Evolutionary conservation across 2,113 vertebrate species (phyloP).

Genomic region (Eupsittula cactorum): DNA sequence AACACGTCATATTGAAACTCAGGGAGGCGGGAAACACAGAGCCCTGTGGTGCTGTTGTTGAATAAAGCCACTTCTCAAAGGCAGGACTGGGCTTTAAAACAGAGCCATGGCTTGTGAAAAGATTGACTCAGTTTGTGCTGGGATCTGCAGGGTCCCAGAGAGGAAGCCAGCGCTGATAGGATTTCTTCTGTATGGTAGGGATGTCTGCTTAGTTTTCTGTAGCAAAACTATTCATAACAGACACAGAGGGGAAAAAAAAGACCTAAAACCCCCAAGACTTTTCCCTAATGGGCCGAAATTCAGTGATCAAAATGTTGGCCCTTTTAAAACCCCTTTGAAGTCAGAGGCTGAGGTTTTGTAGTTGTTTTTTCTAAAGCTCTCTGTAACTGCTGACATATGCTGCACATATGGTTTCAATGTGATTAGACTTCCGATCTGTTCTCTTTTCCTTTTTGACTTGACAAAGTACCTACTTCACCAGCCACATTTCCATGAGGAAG

Average conservation of each 20-base stretch:
- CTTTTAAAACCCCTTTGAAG: constrained; percentile 37
- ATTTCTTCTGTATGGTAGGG: not conserved
- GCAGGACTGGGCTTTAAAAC: not conserved
- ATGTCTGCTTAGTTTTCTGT: not conserved
- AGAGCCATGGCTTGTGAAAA: not conserved
- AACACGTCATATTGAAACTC: not conserved
- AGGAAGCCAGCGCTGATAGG: not conserved
- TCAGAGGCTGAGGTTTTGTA: not conserved
- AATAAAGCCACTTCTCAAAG: constrained; percentile 6
- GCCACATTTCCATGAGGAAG: not conserved
- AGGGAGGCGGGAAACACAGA: not conserved
- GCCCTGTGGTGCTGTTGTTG: not conserved
- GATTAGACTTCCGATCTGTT: constrained; percentile 17
- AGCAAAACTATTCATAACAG: not conserved
- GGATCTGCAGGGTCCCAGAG: not conserved
- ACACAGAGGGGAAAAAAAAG: not conserved
- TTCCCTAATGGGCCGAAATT: not conserved
- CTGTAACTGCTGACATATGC: constrained; percentile 43
- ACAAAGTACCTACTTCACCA: constrained; percentile 22
- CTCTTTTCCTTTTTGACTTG: not conserved
- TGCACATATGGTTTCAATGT: constrained; percentile 59
- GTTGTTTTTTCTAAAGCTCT: constrained; percentile 33
- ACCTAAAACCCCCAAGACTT: not conserved
- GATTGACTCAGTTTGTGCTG: not conserved
- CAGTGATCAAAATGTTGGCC: not conserved